phyloP scores from a whole-genome alignment of 1,140 invertebrate species.

The Achroia grisella region DNA sequence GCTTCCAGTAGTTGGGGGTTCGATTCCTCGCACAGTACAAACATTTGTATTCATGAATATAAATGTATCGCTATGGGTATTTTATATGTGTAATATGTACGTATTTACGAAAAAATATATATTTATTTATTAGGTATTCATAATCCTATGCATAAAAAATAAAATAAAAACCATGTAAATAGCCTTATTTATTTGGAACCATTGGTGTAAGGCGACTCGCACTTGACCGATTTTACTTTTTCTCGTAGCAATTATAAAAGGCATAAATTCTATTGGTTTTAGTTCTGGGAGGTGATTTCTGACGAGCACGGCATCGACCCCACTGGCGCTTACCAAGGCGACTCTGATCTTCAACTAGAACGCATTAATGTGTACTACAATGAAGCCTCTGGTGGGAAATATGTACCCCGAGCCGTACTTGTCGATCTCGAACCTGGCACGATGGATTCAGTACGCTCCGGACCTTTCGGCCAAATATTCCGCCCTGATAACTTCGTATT shows the following conservation, averaged over 20 bases:
- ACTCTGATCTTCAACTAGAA: constrained; percentile 89
- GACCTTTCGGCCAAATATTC: constrained; percentile 90
- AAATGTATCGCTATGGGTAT: too few relatives aligned
- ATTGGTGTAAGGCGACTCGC: too few relatives aligned
- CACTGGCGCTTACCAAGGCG: constrained; percentile 86
- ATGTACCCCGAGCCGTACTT: constrained; percentile 90
- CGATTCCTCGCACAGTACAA: too few relatives aligned
- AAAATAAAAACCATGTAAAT: too few relatives aligned
- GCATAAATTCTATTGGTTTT: constrained; percentile 7
- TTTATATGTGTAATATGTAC: too few relatives aligned
- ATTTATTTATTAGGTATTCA: too few relatives aligned
- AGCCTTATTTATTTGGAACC: too few relatives aligned
- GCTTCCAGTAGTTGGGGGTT: too few relatives aligned
- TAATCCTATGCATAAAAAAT: too few relatives aligned
- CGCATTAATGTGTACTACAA: constrained; percentile 93
- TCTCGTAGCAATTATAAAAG: not conserved
- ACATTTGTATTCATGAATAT: too few relatives aligned
- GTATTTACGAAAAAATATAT: too few relatives aligned
- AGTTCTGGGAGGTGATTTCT: constrained; percentile 78
- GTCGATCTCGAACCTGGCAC: constrained; percentile 91
- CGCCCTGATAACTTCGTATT: constrained; percentile 90
- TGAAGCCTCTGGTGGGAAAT: constrained; percentile 87
- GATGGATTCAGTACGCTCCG: constrained; percentile 83
- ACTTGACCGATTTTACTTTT: too few relatives aligned
- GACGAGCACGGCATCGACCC: constrained; percentile 94